Percentiles rank a stretch among this genome's conserved stretches.
Evolutionary conservation across 2,888 invertebrate species (phyloP).

Genomic region (Lysandra coridon): DNA sequence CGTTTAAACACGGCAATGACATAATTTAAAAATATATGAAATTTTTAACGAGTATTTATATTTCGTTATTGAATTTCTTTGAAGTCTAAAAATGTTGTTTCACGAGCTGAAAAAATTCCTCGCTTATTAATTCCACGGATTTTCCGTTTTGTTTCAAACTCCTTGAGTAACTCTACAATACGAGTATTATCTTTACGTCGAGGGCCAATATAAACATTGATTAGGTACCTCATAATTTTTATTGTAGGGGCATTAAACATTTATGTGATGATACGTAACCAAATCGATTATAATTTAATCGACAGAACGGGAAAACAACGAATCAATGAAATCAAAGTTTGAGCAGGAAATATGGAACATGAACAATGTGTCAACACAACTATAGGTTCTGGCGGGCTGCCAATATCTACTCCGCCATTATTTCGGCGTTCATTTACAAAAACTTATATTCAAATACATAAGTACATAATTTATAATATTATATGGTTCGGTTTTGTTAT

Average conservation of each 20-base stretch:
- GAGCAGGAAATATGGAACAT: slow-evolving; percentile 17
- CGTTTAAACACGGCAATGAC: slow-evolving; percentile 75
- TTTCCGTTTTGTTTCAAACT: not conserved
- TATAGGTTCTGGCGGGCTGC: slow-evolving; percentile 1
- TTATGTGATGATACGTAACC: not conserved
- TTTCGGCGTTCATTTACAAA: slow-evolving; percentile 4
- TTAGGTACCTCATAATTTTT: not conserved
- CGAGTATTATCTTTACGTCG: not conserved
- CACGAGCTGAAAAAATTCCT: slow-evolving; percentile 14
- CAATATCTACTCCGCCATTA: slow-evolving; percentile 8
- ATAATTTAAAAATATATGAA: slow-evolving; percentile 59
- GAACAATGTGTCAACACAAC: slow-evolving; percentile 14
- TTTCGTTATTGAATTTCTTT: slow-evolving; percentile 29
- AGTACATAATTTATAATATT: not conserved
- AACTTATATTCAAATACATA: slow-evolving; percentile 10
- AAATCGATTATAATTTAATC: not conserved
- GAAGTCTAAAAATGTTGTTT: not conserved
- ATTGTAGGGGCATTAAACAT: not conserved
- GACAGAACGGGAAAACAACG: not conserved
- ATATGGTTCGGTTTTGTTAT: not conserved
- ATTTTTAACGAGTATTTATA: slow-evolving; percentile 34
- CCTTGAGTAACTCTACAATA: not conserved
- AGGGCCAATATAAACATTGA: not conserved
- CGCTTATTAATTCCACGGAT: not conserved
- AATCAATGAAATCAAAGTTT: slow-evolving; percentile 5